Conservation (phyloP, 2,888 invertebrate genomes). For the Gari tellinella region DNA sequence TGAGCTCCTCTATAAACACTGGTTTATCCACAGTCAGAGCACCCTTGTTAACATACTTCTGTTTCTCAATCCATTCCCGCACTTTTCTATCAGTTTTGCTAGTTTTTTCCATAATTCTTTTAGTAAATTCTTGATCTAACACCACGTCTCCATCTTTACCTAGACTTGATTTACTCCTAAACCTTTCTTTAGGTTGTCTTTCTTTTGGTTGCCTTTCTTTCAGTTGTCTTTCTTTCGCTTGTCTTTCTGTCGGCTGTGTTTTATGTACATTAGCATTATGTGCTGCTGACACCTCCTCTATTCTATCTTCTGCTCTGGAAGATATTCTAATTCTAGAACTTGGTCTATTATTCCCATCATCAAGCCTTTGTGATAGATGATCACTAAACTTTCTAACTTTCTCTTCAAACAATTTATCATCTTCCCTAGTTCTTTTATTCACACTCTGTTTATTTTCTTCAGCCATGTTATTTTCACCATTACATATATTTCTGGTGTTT, state of each 20-base stretch:
- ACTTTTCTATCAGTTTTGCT: slow-evolving; percentile 31
- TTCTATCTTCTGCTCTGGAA: no score
- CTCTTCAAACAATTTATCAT: no score
- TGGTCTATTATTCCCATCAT: background rate
- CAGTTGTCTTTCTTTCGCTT: no score
- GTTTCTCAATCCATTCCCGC: slow-evolving; percentile 55
- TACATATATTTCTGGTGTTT: background rate
- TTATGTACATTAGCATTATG: no score
- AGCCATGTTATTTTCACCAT: background rate
- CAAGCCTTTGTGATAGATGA: background rate
- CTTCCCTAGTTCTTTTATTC: no score
- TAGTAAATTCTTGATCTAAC: slow-evolving; percentile 12
- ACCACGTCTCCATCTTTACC: slow-evolving; percentile 5
- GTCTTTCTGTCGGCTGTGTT: no score
- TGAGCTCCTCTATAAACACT: slow-evolving; percentile 51
- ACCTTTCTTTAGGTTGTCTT: slow-evolving; percentile 26
- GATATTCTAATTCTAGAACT: background rate
- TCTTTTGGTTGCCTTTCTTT: no score
- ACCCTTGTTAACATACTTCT: slow-evolving; percentile 17
- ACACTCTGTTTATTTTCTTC: background rate
- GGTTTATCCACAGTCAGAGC: slow-evolving; percentile 9
- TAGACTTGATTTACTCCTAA: background rate
- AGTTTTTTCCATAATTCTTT: slow-evolving; percentile 5
- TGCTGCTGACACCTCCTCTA: no score
- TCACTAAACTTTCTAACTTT: no score